Evolutionary conservation across 1,140 invertebrate genomes (phyloP).

Genomic region (Thrips palmi): DNA sequence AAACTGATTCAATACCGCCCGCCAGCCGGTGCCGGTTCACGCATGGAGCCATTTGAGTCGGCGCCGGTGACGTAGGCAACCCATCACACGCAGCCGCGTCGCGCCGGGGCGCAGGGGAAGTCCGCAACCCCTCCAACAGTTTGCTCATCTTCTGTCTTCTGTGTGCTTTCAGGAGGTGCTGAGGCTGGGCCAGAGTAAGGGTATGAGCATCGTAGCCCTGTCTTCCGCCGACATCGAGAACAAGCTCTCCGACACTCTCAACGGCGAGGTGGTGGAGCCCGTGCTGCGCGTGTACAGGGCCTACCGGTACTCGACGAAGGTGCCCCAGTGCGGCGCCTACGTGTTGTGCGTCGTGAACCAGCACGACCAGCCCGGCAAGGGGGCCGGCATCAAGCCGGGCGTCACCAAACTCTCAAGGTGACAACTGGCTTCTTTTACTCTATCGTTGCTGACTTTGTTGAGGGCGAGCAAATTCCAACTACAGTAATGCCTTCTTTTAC

Average conservation of each 20-base stretch:
- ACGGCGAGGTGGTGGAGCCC: constrained; percentile 59
- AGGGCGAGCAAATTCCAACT: no score
- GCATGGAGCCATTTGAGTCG: no score
- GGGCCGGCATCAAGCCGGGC: constrained; percentile 35
- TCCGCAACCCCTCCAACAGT: no score
- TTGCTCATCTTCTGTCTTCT: no score
- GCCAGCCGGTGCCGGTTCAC: no score
- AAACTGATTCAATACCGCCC: no score
- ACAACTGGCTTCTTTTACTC: background rate
- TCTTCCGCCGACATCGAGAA: constrained; percentile 42
- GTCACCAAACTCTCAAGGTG: constrained; percentile 42
- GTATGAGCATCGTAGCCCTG: constrained; percentile 30
- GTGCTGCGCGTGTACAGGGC: constrained; percentile 45
- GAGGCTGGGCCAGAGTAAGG: constrained; percentile 42
- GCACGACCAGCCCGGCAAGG: constrained; percentile 24
- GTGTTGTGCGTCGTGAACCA: constrained; percentile 56
- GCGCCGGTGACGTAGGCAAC: no score
- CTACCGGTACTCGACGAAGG: constrained; percentile 45
- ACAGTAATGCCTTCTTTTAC: constrained; percentile 12
- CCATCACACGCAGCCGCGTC: no score
- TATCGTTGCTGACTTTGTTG: background rate
- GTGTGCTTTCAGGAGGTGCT: constrained; percentile 39
- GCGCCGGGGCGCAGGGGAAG: no score
- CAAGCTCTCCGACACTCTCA: constrained; percentile 53
- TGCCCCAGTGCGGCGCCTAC: constrained; percentile 52